Conservation (phyloP, 2,797 vertebrate genomes). For the Harpagifer antarcticus region DNA sequence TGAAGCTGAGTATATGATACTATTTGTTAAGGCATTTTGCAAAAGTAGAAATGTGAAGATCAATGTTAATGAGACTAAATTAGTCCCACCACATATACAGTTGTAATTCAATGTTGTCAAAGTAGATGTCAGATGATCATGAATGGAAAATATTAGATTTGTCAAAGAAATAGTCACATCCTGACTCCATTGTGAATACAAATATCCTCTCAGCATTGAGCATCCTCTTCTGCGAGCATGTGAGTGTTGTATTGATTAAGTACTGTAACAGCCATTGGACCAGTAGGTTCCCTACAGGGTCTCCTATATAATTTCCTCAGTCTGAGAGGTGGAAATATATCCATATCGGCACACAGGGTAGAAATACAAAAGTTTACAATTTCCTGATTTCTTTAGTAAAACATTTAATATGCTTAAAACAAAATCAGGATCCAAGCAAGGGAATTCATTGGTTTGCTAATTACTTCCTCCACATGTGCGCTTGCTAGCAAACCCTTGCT, state of each 20-base stretch:
- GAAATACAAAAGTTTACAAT: conserved; percentile 33
- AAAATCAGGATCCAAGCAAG: conserved; percentile 28
- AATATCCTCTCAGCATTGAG: conserved; percentile 18
- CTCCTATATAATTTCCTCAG: conserved; percentile 45
- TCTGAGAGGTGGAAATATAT: conserved; percentile 49
- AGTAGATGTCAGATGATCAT: background rate
- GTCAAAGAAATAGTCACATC: background rate
- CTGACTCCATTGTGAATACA: conserved; percentile 20
- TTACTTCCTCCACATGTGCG: conserved; percentile 29
- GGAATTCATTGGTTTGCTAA: conserved; percentile 49
- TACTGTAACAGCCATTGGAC: conserved; percentile 43
- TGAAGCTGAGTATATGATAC: background rate
- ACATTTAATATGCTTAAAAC: conserved; percentile 44
- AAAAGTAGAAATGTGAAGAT: background rate
- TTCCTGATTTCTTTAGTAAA: conserved; percentile 33
- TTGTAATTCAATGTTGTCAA: background rate
- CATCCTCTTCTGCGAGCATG: conserved; percentile 11
- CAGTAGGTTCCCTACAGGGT: conserved; percentile 34
- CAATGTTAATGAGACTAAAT: background rate
- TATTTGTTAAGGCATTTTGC: background rate
- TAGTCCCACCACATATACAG: background rate
- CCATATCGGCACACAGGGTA: conserved; percentile 26
- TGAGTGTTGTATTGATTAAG: conserved; percentile 58
- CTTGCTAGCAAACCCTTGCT: background rate
- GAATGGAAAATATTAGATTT: conserved; percentile 1